Base-by-base conservation (phyloP, 1,140 invertebrate species). In the Pygmarrhopalites habei region DNA sequence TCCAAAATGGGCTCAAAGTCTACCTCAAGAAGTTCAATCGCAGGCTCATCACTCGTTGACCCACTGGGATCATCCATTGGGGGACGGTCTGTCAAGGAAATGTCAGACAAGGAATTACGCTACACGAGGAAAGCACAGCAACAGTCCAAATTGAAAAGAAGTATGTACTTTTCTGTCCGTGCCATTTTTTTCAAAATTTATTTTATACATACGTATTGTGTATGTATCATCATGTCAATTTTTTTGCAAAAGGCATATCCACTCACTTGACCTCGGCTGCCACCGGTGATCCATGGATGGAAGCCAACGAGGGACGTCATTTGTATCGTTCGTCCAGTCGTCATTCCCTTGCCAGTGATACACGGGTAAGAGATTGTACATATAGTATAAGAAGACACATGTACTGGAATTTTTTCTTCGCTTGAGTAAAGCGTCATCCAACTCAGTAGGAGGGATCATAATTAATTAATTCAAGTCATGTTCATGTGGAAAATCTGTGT, bases 291-390 rank as follows among this genome's bases (percentile, higher is more conserved):
- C 41, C 57, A 10, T 55, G 74, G 74, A 74, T 66, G 25, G 61
- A 65, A 28, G 56, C 52, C 39, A 65, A 32, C 21, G 47, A 68
- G n/a, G 56, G 60, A 19, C 21, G 58, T 39, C 60, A 68, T 57
- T 57, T 77, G 23, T 73, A 74, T 58, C 73, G 82, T 60, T 83
- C 82, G 17, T 76, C 81, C n/a, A 84, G 83, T 73, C 73, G 82
- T 62, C 81, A 82, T 35, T 85, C 83, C 1, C 76, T 83, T 49
- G 81, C 81, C 21, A 83, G 82, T 65, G 84, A 85, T 70, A 83
- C 82, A 1, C 80, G 83, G 72, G 83, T 85, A 74, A 75, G 69
- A 70, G 23, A 46, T 23, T 14, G 35, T n/a, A 30, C 30, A 14
- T 23, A 12, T 30, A n/a, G n/a, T n/a, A n/a, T n/a, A n/a, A n/a